Evolutionary conservation across 2,113 vertebrate species (phyloP).

Genomic region (Gambusia affinis): DNA sequence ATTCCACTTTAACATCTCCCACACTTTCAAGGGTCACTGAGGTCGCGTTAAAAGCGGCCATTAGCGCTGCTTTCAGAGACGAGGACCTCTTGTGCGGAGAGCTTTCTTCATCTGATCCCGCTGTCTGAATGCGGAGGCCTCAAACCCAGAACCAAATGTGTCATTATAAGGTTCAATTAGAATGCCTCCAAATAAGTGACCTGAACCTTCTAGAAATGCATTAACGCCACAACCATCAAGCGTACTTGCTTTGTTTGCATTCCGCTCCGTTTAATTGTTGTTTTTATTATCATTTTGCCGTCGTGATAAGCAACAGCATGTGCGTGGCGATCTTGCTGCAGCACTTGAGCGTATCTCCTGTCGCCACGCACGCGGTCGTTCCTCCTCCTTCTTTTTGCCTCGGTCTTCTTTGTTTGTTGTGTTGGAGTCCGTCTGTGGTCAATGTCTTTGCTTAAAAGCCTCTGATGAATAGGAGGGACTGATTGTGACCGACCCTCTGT

Average conservation of each 20-base stretch:
- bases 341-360: conserved; percentile 6
- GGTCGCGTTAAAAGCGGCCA: conserved; percentile 65
- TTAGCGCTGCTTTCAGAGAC: conserved; percentile 64
- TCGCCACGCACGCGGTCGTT: background rate
- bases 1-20: conserved; percentile 69
- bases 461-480: conserved; percentile 23
- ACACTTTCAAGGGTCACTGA: conserved; percentile 68
- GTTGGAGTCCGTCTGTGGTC: conserved; percentile 20
- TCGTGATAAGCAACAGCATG: background rate
- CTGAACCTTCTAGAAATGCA: conserved; percentile 39
- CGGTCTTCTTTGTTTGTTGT: conserved; percentile 3
- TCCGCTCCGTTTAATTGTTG: conserved; percentile 36
- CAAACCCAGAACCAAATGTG: conserved; percentile 56
- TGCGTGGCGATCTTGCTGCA: background rate
- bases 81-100: conserved; percentile 45
- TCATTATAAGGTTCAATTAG: conserved; percentile 55
- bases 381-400: background rate
- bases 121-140: conserved; percentile 29
- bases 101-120: conserved; percentile 34
- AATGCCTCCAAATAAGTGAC: conserved; percentile 48
- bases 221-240: conserved; percentile 38
- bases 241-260: conserved; percentile 4
- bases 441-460: conserved; percentile 40
- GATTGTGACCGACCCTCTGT: conserved; percentile 21
- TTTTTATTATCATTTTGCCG: conserved; percentile 18